phyloP scores from a whole-genome alignment of 1,140 invertebrate genomes.

The Parasteatoda tepidariorum region DNA sequence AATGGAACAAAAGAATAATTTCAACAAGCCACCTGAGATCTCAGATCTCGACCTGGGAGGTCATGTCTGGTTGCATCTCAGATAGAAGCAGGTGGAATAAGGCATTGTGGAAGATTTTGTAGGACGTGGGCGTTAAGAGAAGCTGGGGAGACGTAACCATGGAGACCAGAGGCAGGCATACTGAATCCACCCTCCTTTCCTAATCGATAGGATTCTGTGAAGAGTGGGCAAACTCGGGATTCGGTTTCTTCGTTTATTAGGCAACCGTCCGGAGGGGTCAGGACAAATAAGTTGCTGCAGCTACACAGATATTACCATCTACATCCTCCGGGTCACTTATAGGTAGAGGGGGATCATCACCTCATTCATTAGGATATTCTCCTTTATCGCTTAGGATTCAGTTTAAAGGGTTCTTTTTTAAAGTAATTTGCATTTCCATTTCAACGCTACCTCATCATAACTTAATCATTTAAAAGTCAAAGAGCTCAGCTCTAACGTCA shows the following conservation, averaged over 20 bases:
- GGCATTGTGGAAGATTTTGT: background rate
- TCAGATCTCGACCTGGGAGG: slow-evolving; percentile 1
- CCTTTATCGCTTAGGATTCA: too few species aligned
- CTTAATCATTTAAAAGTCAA: too few species aligned
- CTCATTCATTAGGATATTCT: too few species aligned
- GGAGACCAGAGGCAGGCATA: slow-evolving; percentile 16
- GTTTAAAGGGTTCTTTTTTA: too few species aligned
- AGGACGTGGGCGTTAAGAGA: slow-evolving; percentile 47
- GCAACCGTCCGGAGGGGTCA: background rate
- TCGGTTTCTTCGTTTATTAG: background rate
- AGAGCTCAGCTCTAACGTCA: too few species aligned
- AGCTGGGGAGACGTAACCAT: slow-evolving; percentile 52
- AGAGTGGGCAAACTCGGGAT: background rate
- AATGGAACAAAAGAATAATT: background rate
- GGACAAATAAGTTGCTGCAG: background rate
- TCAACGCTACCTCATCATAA: too few species aligned
- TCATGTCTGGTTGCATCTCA: background rate
- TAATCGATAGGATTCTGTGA: background rate
- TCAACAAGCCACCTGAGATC: slow-evolving; percentile 6
- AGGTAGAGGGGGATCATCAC: background rate
- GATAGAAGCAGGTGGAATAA: background rate
- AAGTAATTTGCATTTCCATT: too few species aligned
- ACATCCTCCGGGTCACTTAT: background rate
- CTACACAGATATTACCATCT: background rate
- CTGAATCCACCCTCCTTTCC: slow-evolving; percentile 4